Evolutionary conservation across 2,888 invertebrate species (phyloP), one percentile per base, ranked within the genome.

Genomic region (Chouioia cunea): DNA sequence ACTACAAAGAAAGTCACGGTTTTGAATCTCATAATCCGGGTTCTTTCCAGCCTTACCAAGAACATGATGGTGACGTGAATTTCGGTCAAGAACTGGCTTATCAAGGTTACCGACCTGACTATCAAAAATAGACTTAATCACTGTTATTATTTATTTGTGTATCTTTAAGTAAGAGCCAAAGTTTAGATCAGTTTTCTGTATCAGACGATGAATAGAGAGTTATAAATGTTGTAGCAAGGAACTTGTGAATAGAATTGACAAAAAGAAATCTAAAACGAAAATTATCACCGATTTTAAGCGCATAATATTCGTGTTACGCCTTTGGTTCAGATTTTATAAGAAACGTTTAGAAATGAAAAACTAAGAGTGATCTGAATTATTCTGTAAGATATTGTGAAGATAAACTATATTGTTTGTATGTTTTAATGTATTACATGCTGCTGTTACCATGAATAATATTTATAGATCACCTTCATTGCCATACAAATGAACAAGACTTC

Each of bases 61-160:
- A 80, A 2, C 48, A 52, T 2, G 10, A 87, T 80, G 86, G 89
- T n/a, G 88, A 90, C 0, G 87, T 92, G 10, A 88, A 91, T 65
- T 93, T 91, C 81, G 88, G 89, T 1, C 92, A 92, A 74, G 90
- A 93, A 78, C 86, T 93, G 20, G 93, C 93, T 0, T 94, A 93
- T 83, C 91, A 91, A 74, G 93, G 92, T 14, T 93, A 93, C 54
- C 77, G 77, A 60, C 16, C 16, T 0, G 44, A 70, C 12, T 59
- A 73, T 46, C 23, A 70, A 12, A 62, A 66, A 23, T 65, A 70
- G 36, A 0, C 12, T 18, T 20, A 22, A 4, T 44, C 18, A 1
- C 18, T 6, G 14, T 56, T 47, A 54, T 23, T 46, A 6, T 15
- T 16, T 56, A 36, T 48, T 63, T 14, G 16, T 20, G n/a, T 53